Base-by-base conservation (phyloP, 2,888 invertebrate genomes). In the Choreutis nemorana region DNA sequence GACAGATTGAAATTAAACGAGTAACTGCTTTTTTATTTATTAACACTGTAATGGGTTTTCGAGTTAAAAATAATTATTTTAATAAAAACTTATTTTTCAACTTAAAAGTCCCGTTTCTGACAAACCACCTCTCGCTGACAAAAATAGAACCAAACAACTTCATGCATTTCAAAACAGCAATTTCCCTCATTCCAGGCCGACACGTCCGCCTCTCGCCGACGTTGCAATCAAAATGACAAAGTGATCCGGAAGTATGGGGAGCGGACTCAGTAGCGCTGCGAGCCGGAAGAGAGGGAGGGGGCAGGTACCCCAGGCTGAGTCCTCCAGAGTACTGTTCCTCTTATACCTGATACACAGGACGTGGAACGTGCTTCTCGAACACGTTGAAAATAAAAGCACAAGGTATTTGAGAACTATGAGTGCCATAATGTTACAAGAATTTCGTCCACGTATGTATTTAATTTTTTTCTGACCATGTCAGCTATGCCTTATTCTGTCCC, bases 261-360 rank as follows among this genome's bases (percentile, higher is more conserved):
- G 57, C 41, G 62, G 62, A 12, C 42, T 50, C 34, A 68, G 72
- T 24, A 64, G 57, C 36, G 52, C 63, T 34, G 50, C 53, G 38
- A 64, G 64, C 39, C 52, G 60, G 32, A 64, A 55, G 36, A 43
- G 50, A 11, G 56, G 54, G 31, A 50, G 46, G 28, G 61, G 67
- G 27, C 44, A 50, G 2, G 63, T 67, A 7, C 60, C 63, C 1
- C 55, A 67, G 14, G 75, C 79, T 0, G 84, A 85, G 55, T 83
- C 82, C 3, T 84, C 84, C 3, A 62, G 84, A 29, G 77, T 84
- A 2, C 72, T 86, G 29, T 87, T 86, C 50, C 70, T 87, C 36
- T 64, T 87, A 42, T 85, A 87, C 55, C 68, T 87, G 33, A 84
- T 87, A 44, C 84, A 87, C 45, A 83, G 87, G 39, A 87, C 87